These are phyloP conservation scores for Pandemis cinnamomeana DNA, from an alignment of 2,888 invertebrate genomes.

Conservation along the genomic window DNA sequence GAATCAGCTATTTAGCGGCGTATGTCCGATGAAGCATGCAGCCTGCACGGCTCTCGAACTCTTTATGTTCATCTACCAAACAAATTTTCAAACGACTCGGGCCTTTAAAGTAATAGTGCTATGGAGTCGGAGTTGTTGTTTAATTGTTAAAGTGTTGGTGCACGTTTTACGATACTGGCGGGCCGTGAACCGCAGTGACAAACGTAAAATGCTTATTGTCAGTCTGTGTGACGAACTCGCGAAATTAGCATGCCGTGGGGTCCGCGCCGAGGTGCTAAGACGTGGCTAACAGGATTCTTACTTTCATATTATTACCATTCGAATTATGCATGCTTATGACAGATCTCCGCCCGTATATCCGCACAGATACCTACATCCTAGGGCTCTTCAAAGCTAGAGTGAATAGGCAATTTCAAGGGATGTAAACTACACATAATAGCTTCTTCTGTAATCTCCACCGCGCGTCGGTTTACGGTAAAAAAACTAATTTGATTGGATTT, in stretches of 20 bases:
- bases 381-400: no score
- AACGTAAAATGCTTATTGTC: constrained; percentile 77
- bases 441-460: no score
- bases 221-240: constrained; percentile 80
- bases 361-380: no score
- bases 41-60: constrained; percentile 61
- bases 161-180: constrained; percentile 72
- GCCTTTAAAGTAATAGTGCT: constrained; percentile 38
- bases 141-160: constrained; percentile 39
- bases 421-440: no score
- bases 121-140: constrained; percentile 34
- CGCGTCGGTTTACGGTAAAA: no score
- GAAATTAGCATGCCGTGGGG: constrained; percentile 78
- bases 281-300: constrained; percentile 44
- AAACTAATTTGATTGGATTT: no score
- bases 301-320: background rate
- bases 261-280: constrained; percentile 50
- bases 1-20: constrained; percentile 61
- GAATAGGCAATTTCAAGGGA: no score
- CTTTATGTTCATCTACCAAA: constrained; percentile 19
- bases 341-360: no score
- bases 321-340: background rate
- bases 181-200: constrained; percentile 74
- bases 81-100: constrained; percentile 34
- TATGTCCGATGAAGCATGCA: constrained; percentile 70